These are phyloP conservation scores for Desmodus rotundus DNA, from an alignment of 2,113 vertebrate genomes.

Conservation along the genomic window DNA sequence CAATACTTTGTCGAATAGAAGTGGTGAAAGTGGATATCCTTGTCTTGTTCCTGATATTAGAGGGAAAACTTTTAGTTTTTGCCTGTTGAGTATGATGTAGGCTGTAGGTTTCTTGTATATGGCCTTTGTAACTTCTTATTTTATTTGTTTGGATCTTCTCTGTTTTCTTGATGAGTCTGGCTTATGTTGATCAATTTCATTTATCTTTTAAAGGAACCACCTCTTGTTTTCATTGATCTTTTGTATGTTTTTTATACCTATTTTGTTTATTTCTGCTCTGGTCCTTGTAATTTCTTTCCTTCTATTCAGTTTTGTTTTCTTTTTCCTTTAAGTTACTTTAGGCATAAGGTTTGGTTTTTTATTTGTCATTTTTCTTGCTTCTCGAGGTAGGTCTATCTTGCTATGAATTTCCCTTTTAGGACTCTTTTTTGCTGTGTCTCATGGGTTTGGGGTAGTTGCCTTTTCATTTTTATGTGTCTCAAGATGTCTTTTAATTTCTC, in stretches of 20 bases:
- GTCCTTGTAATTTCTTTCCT: not conserved
- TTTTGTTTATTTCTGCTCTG: not conserved
- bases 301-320: not conserved
- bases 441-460: not conserved
- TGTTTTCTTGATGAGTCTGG: not conserved
- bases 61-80: too few relatives aligned
- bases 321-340: not conserved
- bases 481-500: not conserved
- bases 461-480: not conserved
- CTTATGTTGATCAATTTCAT: not conserved
- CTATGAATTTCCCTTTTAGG: not conserved
- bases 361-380: not conserved
- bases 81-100: too few relatives aligned
- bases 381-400: not conserved
- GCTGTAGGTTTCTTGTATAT: too few relatives aligned
- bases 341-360: not conserved
- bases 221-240: not conserved
- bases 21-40: too few relatives aligned
- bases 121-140: not conserved
- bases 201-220: not conserved
- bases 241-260: not conserved
- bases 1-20: too few relatives aligned
- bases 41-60: too few relatives aligned
- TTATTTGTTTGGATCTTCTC: not conserved
- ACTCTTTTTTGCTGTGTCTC: not conserved